A percentile compares a stretch with the other conserved stretches of the same genome.
These are phyloP conservation scores for Spheniscus mendiculus DNA, from an alignment of 2,113 vertebrate genomes.

Conservation along the genomic window DNA sequence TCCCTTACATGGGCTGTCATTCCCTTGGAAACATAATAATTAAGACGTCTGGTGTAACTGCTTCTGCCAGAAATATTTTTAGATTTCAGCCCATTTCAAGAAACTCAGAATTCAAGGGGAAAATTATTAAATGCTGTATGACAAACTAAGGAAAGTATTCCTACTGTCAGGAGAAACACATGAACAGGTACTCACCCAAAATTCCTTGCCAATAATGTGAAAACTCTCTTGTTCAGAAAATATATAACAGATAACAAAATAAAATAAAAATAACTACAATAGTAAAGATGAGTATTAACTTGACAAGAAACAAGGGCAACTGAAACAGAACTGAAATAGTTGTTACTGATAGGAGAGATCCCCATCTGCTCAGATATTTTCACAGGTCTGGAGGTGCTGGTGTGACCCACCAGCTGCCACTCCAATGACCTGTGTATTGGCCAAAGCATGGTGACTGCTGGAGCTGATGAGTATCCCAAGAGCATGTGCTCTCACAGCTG, in stretches of 20 bases:
- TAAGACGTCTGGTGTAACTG: slow-evolving; percentile 77
- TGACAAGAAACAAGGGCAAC: background rate
- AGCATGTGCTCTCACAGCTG: background rate
- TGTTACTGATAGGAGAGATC: background rate
- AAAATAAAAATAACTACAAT: background rate
- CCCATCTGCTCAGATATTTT: background rate
- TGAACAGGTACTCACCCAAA: slow-evolving; percentile 6
- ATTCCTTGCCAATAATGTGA: background rate
- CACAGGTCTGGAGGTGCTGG: background rate
- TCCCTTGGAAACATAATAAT: slow-evolving; percentile 79
- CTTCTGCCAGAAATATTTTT: slow-evolving; percentile 80
- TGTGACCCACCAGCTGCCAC: background rate
- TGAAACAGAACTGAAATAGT: background rate
- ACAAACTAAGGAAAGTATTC: slow-evolving; percentile 29
- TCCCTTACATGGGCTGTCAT: slow-evolving; percentile 73
- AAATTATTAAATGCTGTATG: slow-evolving; percentile 59
- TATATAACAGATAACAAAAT: background rate
- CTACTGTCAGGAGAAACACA: slow-evolving; percentile 22
- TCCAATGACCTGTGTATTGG: background rate
- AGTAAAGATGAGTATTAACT: background rate
- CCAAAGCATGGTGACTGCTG: background rate
- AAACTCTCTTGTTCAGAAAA: background rate
- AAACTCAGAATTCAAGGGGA: slow-evolving; percentile 59
- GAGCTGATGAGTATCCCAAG: background rate
- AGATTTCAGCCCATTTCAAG: slow-evolving; percentile 70